Evolutionary conservation across 2,888 invertebrate species (phyloP).

Genomic region (Phalera bucephala): DNA sequence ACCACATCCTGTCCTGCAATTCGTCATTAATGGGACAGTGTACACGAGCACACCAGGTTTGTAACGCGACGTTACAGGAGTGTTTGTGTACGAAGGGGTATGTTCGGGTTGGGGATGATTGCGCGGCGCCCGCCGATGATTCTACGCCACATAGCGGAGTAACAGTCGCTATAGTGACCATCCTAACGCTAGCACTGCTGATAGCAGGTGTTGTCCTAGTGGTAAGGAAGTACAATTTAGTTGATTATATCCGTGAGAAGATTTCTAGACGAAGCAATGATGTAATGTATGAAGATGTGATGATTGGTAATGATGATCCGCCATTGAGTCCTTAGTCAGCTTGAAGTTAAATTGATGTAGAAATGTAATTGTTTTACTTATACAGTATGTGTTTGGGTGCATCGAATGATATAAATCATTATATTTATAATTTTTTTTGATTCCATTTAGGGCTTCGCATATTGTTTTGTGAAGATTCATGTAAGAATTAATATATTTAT

Average conservation of each 20-base stretch:
- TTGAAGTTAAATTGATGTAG: conserved; percentile 28
- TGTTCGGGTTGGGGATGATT: conserved; percentile 47
- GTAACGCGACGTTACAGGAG: conserved; percentile 43
- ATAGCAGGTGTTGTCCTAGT: conserved; percentile 64
- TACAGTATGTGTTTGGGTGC: conserved; percentile 18
- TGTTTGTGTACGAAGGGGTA: conserved; percentile 60
- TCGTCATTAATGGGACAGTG: conserved; percentile 50
- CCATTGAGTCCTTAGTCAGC: conserved; percentile 67
- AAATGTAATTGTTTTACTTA: conserved; percentile 29
- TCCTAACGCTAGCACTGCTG: conserved; percentile 68
- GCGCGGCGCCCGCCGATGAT: conserved; percentile 35
- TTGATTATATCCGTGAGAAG: conserved; percentile 66
- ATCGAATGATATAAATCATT: no score
- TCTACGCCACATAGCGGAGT: conserved; percentile 40
- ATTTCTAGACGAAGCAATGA: conserved; percentile 66
- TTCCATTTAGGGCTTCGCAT: no score
- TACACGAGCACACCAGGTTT: conserved; percentile 52
- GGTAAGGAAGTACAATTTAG: conserved; percentile 70
- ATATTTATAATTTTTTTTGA: no score
- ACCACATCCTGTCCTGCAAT: conserved; percentile 75
- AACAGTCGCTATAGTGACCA: conserved; percentile 58
- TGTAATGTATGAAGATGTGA: conserved; percentile 79
- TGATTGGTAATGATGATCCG: conserved; percentile 80
- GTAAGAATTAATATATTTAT: no score
- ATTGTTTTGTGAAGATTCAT: no score